Evolutionary conservation across 2,888 invertebrate species (phyloP), one percentile per base, ranked within the genome.

Genomic region (Tachina fera): DNA sequence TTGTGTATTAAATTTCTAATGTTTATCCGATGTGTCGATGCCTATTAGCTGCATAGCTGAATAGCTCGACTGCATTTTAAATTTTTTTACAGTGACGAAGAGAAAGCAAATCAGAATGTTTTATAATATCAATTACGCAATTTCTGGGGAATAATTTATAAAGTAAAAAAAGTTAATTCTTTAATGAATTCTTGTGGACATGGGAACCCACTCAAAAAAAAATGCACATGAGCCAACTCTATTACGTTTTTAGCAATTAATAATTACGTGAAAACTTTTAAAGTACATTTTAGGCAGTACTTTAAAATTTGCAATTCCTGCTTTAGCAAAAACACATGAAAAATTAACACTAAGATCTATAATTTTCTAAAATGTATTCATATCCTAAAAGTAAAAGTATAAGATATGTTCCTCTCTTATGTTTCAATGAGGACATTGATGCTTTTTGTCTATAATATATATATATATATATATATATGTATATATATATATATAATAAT

Each of bases 131-230:
- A 81, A 51, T 68, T 75, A 75, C 63, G 77, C 51, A 77, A 83
- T 83, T 77, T 61, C 49, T 11, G 14, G 51, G 45, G 51, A 78
- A 61, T 49, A 56, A 71, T 72, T 71, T 83, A 77, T 63, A 22
- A 49, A n/a, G 31, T 31, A 63, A 56, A n/a, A 5, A 67, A 67
- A 31, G 31, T 31, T 31, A 31, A 67, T 56, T 65, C 61, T 51
- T 19, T 78, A 14, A 58, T 58, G 31, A 77, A 45, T 45, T 41
- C 47, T 41, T 51, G 14, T 19, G 53, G 45, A 47, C 19, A 74
- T 74, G 56, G 45, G 53, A 79, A 75, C 84, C 70, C 84, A 84
- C 79, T 75, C 79, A 68, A 60, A 63, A 51, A 81, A 49, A n/a
- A 53, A 72, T n/a, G n/a, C n/a, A 49, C 13, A 43, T 53, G 74